Evolutionary conservation across 2,888 invertebrate species (phyloP).

Genomic region (Zhuqinia jingwanae): DNA sequence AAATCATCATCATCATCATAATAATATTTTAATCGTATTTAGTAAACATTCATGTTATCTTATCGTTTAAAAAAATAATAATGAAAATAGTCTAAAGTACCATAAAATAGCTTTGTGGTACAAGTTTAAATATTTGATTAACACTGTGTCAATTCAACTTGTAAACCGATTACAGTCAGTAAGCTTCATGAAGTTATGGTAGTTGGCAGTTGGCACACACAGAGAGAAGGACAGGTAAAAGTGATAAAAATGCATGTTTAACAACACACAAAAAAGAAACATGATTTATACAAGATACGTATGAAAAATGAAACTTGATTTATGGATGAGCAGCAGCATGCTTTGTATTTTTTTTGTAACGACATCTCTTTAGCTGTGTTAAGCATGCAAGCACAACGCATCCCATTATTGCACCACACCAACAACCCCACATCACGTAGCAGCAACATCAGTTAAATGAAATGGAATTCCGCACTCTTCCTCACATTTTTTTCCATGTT

Average conservation of each 20-base stretch:
- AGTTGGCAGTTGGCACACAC: no score
- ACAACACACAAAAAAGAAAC: neutral
- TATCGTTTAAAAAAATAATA: neutral
- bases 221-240: neutral
- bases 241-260: neutral
- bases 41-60: no score
- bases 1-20: neutral
- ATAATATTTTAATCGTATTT: no score
- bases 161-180: no score
- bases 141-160: neutral
- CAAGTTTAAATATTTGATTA: constrained; percentile 2
- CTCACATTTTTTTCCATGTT: neutral
- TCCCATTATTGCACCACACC: neutral
- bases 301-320: neutral
- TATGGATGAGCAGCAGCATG: constrained; percentile 9
- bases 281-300: neutral
- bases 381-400: neutral
- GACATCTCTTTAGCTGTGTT: neutral
- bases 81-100: neutral
- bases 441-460: constrained; percentile 8
- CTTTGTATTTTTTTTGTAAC: neutral
- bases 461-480: constrained; percentile 6
- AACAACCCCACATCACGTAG: no score
- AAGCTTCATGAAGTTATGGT: no score
- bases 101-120: no score